Evolutionary conservation across 2,113 vertebrate genomes (phyloP).

Genomic region (Cynoglossus semilaevis): DNA sequence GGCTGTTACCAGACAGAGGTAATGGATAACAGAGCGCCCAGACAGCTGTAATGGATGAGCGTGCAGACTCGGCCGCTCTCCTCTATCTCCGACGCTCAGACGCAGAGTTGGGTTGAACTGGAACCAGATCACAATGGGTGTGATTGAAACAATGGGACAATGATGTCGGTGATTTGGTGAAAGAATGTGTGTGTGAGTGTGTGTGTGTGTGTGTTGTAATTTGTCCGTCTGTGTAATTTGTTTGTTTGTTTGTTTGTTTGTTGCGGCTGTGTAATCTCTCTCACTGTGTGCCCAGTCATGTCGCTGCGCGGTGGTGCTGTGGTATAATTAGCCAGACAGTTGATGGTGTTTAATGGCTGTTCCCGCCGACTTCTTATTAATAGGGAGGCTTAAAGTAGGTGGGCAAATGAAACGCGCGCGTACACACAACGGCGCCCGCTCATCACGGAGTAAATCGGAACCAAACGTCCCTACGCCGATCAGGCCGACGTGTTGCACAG

Average conservation of each 20-base stretch:
- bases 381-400: slow-evolving; percentile 63
- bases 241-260: slow-evolving; percentile 36
- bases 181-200: not conserved
- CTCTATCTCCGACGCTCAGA: slow-evolving; percentile 49
- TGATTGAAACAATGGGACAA: slow-evolving; percentile 56
- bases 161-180: slow-evolving; percentile 32
- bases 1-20: slow-evolving; percentile 64
- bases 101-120: slow-evolving; percentile 43
- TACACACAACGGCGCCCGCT: slow-evolving; percentile 36
- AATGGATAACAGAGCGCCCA: slow-evolving; percentile 71
- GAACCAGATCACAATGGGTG: slow-evolving; percentile 55
- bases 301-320: slow-evolving; percentile 26
- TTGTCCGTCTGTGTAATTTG: slow-evolving; percentile 29
- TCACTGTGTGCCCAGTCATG: slow-evolving; percentile 31
- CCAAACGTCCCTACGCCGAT: slow-evolving; percentile 7
- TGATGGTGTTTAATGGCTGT: slow-evolving; percentile 68
- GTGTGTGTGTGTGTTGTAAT: slow-evolving; percentile 7
- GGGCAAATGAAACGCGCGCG: slow-evolving; percentile 37
- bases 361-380: slow-evolving; percentile 54
- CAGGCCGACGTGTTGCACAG: slow-evolving; percentile 5
- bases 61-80: slow-evolving; percentile 56
- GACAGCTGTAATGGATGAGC: slow-evolving; percentile 76
- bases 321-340: slow-evolving; percentile 65
- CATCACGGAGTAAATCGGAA: slow-evolving; percentile 49
- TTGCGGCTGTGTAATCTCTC: slow-evolving; percentile 33